These are phyloP conservation scores for Coenonympha glycerion DNA, from an alignment of 2,888 invertebrate genomes.

Conservation along the genomic window DNA sequence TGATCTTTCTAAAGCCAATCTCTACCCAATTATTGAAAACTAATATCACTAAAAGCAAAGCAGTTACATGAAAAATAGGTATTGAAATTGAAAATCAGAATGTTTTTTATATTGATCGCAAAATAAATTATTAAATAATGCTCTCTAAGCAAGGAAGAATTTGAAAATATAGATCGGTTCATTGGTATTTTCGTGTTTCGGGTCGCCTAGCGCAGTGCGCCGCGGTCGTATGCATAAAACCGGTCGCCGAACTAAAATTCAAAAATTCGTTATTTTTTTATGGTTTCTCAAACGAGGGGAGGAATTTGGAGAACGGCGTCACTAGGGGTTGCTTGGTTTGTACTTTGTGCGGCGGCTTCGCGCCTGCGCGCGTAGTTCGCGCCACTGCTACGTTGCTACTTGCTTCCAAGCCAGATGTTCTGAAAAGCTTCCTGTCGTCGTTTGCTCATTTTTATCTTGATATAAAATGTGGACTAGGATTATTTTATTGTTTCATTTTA, in stretches of 20 bases:
- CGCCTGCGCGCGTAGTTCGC: conserved; percentile 76
- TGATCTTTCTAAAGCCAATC: not conserved
- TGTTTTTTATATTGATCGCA: not conserved
- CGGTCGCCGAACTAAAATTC: conserved; percentile 64
- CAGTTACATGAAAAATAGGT: not conserved
- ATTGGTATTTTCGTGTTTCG: conserved; percentile 14
- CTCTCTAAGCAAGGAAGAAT: conserved; percentile 10
- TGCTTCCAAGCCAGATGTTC: conserved; percentile 74
- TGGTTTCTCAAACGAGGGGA: conserved; percentile 67
- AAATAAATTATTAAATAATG: conserved; percentile 17
- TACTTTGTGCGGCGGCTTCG: conserved; percentile 58
- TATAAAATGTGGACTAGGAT: conserved; percentile 68
- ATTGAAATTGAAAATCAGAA: not conserved
- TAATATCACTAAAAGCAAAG: conserved; percentile 10
- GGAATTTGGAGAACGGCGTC: conserved; percentile 61
- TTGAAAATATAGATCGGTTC: conserved; percentile 11
- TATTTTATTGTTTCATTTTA: conserved; percentile 51
- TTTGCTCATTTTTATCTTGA: conserved; percentile 60
- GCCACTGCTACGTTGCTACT: conserved; percentile 69
- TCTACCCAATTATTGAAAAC: not conserved
- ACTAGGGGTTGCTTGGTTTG: conserved; percentile 66
- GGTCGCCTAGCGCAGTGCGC: conserved; percentile 25
- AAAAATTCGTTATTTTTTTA: conserved; percentile 75
- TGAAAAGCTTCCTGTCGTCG: conserved; percentile 73
- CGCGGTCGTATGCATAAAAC: conserved; percentile 44